Conservation (phyloP, 2,888 invertebrate genomes). For the Dynastes maya region DNA sequence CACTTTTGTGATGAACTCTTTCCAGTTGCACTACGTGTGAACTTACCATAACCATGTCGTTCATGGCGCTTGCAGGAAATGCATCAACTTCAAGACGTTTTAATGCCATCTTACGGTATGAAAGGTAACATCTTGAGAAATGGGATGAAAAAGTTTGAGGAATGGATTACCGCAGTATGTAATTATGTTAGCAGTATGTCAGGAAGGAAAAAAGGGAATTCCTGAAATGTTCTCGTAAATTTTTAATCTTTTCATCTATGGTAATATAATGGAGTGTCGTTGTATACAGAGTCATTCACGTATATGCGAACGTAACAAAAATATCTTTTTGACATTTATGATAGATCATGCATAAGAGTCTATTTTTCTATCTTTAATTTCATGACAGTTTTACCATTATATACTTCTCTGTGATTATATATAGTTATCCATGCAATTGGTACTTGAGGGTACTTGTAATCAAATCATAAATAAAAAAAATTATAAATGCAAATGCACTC, state of each 20-base stretch:
- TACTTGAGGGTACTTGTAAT: no score
- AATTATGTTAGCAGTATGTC: slow-evolving; percentile 1
- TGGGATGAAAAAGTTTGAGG: slow-evolving; percentile 28
- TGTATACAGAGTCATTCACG: not conserved
- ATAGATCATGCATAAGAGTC: no score
- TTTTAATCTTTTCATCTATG: not conserved
- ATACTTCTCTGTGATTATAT: no score
- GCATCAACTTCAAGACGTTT: slow-evolving; percentile 3
- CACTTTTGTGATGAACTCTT: not conserved
- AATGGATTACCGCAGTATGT: slow-evolving; percentile 1
- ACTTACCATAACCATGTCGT: not conserved
- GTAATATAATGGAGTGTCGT: not conserved
- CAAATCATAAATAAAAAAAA: no score
- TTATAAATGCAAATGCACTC: no score
- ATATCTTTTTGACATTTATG: no score
- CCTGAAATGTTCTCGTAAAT: not conserved
- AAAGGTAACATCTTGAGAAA: not conserved
- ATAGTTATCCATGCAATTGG: no score
- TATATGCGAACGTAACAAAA: no score
- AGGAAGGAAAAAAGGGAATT: not conserved
- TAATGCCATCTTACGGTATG: not conserved
- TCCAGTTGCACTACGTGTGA: not conserved
- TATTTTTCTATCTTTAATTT: no score
- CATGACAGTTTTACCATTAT: no score
- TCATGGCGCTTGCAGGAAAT: not conserved